A percentile compares a stretch with the other conserved stretches of the same genome.
phyloP scores from a whole-genome alignment of 2,888 invertebrate species.

The Calameuta filiformis region DNA sequence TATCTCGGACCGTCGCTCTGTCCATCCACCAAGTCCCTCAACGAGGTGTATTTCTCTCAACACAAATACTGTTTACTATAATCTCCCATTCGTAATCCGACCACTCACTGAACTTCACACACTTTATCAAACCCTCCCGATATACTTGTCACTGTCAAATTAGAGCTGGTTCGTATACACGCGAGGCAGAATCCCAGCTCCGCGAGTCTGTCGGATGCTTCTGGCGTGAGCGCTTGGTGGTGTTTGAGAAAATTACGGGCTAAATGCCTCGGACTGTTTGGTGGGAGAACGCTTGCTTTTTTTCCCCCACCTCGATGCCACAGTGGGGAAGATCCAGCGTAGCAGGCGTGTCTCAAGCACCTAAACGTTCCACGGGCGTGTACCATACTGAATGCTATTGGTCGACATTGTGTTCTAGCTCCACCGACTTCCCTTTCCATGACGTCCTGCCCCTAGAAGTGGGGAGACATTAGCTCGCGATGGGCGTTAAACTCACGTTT shows the following conservation, averaged over 20 bases:
- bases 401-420: slow-evolving; percentile 22
- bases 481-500: slow-evolving; percentile 62
- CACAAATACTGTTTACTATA: not conserved
- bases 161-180: slow-evolving; percentile 9
- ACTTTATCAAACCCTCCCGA: slow-evolving; percentile 1
- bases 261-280: slow-evolving; percentile 50
- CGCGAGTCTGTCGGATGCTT: slow-evolving; percentile 50
- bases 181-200: slow-evolving; percentile 11
- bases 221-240: slow-evolving; percentile 64
- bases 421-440: slow-evolving; percentile 15
- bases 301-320: not conserved
- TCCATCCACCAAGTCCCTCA: not conserved
- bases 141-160: slow-evolving; percentile 26
- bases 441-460: slow-evolving; percentile 19
- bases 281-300: slow-evolving; percentile 33
- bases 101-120: slow-evolving; percentile 6
- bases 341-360: slow-evolving; percentile 29
- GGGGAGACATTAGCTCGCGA: slow-evolving; percentile 50
- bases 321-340: not conserved
- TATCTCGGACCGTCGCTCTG: slow-evolving; percentile 1
- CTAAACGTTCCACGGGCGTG: slow-evolving; percentile 41
- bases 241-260: slow-evolving; percentile 66
- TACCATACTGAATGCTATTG: slow-evolving; percentile 38
- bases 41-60: not conserved
- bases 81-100: not conserved